Conservation (phyloP, 2,113 vertebrate species). For the Oophaga pumilio region DNA sequence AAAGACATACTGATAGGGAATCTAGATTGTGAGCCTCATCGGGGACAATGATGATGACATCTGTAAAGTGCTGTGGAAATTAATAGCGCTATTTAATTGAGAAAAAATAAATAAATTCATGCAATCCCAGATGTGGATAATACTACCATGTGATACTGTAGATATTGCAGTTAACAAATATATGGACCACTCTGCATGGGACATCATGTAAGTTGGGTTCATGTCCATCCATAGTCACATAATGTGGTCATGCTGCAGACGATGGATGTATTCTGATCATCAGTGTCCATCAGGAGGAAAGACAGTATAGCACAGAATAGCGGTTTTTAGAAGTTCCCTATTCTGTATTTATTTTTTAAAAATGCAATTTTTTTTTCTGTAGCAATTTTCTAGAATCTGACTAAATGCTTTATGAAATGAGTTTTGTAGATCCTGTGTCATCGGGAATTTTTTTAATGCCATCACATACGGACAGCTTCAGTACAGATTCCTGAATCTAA, state of each 20-base stretch:
- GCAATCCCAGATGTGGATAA: not conserved
- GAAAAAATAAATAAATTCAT: too few relatives aligned
- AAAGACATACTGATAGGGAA: too few relatives aligned
- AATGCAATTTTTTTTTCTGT: not conserved
- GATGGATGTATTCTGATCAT: not conserved
- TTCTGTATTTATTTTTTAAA: not conserved
- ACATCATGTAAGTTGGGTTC: not conserved
- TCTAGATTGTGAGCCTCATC: too few relatives aligned
- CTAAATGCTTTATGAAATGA: slow-evolving; percentile 6
- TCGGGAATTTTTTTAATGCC: not conserved
- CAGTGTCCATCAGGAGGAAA: not conserved
- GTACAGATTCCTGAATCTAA: not conserved
- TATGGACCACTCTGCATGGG: not conserved
- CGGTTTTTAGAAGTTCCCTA: not conserved
- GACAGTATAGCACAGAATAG: not conserved
- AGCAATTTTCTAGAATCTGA: not conserved
- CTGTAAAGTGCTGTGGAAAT: too few relatives aligned
- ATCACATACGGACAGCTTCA: not conserved
- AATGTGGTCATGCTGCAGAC: not conserved
- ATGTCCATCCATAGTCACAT: not conserved
- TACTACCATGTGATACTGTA: not conserved
- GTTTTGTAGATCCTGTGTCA: not conserved
- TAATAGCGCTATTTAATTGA: too few relatives aligned
- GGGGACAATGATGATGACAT: too few relatives aligned
- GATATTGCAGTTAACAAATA: not conserved